Evolutionary conservation across 2,888 invertebrate species (phyloP), one percentile per base, ranked within the genome.

Genomic region (Thymelicus sylvestris): DNA sequence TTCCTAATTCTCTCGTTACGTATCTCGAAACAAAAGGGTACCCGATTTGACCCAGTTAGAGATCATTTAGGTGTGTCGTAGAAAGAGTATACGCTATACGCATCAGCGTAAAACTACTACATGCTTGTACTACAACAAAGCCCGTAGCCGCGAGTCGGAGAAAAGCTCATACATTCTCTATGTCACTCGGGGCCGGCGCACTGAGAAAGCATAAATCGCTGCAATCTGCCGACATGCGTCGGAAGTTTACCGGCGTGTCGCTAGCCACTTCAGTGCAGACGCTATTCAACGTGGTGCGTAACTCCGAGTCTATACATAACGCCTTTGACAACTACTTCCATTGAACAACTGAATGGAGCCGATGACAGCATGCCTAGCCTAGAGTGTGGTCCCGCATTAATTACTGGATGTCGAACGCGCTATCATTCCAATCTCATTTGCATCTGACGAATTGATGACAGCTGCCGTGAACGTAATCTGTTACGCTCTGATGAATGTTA

Each of bases 261-360:
- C 59, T 83, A 83, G 80, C 79, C 85, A 87, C 90, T 91, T 88
- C 88, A 92, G 87, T 87, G 88, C 91, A 92, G 91, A 90, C 91
- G 85, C 90, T 87, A 92, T 92, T 92, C 90, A 92, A 77, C 77
- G 79, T 74, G 77, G 84, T 88, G 90, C 88, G 89, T 90, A 84
- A 83, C 80, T 76, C 77, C 59, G 77, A 77, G 74, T 79, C 78
- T 78, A 74, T 79, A 78, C 80, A 77, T 74, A 72, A 78, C 78
- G 83, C 86, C 90, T 91, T 91, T 91, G 91, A 90, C 89, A 89
- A 86, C 80, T 82, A 80, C 82, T 80, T 81, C 86, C 84, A 92
- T 91, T 91, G 88, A 91, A 85, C 85, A 81, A 81, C 75, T 91
- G 90, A 92, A 92, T 91, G 81, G 86, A 85, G 79, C 79, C 87